These are phyloP conservation scores for Eulemur rubriventer DNA, from an alignment of 2,797 vertebrate species.

Conservation along the genomic window DNA sequence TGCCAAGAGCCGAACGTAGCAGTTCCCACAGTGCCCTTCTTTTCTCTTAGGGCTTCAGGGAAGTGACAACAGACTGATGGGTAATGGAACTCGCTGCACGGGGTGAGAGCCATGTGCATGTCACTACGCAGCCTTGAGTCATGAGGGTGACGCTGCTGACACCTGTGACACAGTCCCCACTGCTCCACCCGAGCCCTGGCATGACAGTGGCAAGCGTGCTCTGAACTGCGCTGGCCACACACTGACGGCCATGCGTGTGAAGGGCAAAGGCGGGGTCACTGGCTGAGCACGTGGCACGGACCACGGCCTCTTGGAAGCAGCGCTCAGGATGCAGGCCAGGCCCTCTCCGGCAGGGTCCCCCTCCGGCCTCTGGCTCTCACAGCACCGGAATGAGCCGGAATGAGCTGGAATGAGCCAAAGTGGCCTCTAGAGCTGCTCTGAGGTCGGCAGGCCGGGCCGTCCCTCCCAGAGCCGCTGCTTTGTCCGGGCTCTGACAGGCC, in stretches of 20 bases:
- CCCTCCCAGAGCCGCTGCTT: neutral
- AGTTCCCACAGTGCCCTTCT: rapidly evolving
- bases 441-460: neutral
- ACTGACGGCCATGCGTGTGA: neutral
- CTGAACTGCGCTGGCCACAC: neutral
- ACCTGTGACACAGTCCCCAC: rapidly evolving
- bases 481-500: neutral
- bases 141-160: rapidly evolving
- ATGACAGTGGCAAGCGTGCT: neutral
- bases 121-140: rapidly evolving
- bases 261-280: rapidly evolving
- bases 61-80: neutral
- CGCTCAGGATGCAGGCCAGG: rapidly evolving
- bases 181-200: too few relatives aligned
- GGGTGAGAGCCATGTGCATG: rapidly evolving
- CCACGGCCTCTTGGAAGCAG: rapidly evolving
- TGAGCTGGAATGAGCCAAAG: neutral
- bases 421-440: neutral
- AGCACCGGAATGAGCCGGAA: neutral
- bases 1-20: neutral
- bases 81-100: rapidly evolving
- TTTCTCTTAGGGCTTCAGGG: neutral
- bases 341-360: neutral
- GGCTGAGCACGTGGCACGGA: rapidly evolving
- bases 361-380: neutral